phyloP scores from a whole-genome alignment of 2,797 vertebrate species.

The Taenioides sp. region DNA sequence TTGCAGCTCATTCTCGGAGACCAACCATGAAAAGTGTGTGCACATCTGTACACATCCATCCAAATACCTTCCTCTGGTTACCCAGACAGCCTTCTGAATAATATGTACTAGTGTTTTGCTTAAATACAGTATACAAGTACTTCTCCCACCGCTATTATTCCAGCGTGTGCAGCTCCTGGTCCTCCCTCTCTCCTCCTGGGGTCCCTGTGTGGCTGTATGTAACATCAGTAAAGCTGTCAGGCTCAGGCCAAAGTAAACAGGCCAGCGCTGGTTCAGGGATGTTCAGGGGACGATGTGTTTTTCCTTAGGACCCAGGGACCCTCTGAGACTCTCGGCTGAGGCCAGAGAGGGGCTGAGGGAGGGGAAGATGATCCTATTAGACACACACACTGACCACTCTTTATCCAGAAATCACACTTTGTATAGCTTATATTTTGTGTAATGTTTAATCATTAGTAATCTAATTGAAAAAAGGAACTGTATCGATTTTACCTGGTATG shows the following conservation, averaged over 20 bases:
- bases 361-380: constrained; percentile 78
- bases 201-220: constrained; percentile 96
- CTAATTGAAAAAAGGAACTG: too few species aligned
- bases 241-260: constrained; percentile 98
- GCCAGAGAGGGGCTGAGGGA: constrained; percentile 78
- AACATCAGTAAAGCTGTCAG: constrained; percentile 99
- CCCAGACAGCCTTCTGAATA: background rate
- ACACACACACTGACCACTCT: constrained; percentile 56
- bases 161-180: constrained; percentile 33
- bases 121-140: constrained; percentile 8
- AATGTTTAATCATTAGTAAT: too few species aligned
- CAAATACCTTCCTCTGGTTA: background rate
- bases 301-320: constrained; percentile 92
- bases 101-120: background rate
- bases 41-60: background rate
- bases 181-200: constrained; percentile 64
- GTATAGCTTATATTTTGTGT: too few species aligned
- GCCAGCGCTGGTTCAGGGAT: constrained; percentile 96
- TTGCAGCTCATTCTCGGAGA: background rate
- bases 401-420: background rate
- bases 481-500: background rate
- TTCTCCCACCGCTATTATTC: constrained; percentile 44
- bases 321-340: constrained; percentile 80
- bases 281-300: constrained; percentile 93
- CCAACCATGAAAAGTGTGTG: background rate